A percentile compares a stretch with the other conserved stretches of the same genome.
Conservation (phyloP, 1,140 invertebrate species). For the Ceratina australensis region DNA sequence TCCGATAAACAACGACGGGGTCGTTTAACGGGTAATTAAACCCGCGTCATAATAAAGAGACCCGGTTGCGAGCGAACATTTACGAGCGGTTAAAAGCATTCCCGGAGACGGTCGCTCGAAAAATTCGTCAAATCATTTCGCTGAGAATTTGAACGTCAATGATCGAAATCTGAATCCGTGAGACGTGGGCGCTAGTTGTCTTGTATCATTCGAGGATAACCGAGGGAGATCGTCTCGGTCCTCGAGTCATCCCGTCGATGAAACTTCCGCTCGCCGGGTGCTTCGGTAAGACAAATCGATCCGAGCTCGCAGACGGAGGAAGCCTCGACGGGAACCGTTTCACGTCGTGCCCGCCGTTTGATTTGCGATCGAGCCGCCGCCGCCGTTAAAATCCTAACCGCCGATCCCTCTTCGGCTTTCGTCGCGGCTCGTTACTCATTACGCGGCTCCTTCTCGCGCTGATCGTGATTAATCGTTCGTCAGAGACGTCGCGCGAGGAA, state of each 20-base stretch:
- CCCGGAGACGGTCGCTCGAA: neutral
- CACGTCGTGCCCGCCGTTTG: constrained; percentile 3
- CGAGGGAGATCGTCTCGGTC: constrained; percentile 1
- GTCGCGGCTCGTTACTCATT: constrained; percentile 30
- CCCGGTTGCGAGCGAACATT: neutral
- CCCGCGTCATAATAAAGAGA: constrained; percentile 20
- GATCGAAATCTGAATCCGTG: constrained; percentile 54
- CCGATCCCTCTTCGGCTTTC: constrained; percentile 40
- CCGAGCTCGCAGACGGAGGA: neutral
- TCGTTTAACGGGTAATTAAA: constrained; percentile 43
- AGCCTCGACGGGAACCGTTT: constrained; percentile 2
- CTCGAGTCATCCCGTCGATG: too few relatives aligned
- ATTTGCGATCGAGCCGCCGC: constrained; percentile 24
- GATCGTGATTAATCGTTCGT: constrained; percentile 44
- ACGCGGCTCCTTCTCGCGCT: constrained; percentile 3
- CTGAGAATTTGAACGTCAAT: too few relatives aligned
- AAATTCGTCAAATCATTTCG: too few relatives aligned
- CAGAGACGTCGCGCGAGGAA: constrained; percentile 19
- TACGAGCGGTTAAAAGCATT: constrained; percentile 36
- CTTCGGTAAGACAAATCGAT: constrained; percentile 26
- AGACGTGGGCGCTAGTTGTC: constrained; percentile 73
- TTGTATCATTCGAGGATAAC: constrained; percentile 63
- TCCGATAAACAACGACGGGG: constrained; percentile 40
- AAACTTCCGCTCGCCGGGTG: constrained; percentile 4
- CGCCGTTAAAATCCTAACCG: constrained; percentile 10